A percentile compares a stretch with the other conserved stretches of the same genome.
Conservation (phyloP, 1,140 invertebrate genomes). For the Pogonus chalceus region DNA sequence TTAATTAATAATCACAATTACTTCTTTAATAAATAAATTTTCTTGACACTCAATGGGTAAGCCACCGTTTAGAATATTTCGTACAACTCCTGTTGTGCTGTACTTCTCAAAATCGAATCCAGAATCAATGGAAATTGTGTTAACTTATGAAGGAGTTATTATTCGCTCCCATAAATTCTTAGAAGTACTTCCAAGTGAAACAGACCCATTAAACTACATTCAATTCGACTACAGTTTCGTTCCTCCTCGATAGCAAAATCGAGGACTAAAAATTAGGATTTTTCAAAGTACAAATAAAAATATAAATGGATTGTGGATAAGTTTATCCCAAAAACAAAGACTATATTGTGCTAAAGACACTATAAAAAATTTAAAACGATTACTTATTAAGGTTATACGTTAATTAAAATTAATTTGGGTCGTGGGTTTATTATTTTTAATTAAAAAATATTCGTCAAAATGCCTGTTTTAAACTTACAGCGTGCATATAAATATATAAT, state of each 20-base stretch:
- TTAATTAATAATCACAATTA: no score
- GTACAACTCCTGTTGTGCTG: neutral
- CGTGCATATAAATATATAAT: conserved; percentile 40
- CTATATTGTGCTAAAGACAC: neutral
- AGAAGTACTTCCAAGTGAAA: neutral
- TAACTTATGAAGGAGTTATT: neutral
- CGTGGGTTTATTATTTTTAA: neutral
- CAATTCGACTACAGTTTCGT: neutral
- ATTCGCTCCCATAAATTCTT: neutral
- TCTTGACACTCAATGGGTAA: neutral
- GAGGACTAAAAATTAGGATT: neutral
- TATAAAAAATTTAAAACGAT: neutral
- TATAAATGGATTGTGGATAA: neutral
- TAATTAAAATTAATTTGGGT: no score
- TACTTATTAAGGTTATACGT: no score
- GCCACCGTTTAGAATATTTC: conserved; percentile 2
- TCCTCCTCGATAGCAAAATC: neutral
- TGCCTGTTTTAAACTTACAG: conserved; percentile 29
- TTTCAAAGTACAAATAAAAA: neutral
- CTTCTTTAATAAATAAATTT: neutral
- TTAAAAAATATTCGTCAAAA: conserved; percentile 12
- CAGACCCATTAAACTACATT: neutral
- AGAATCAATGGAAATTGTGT: neutral
- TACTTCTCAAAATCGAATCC: neutral
- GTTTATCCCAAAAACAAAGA: neutral